phyloP scores from a whole-genome alignment of 2,113 vertebrate genomes.

The Erythrolamprus reginae region DNA sequence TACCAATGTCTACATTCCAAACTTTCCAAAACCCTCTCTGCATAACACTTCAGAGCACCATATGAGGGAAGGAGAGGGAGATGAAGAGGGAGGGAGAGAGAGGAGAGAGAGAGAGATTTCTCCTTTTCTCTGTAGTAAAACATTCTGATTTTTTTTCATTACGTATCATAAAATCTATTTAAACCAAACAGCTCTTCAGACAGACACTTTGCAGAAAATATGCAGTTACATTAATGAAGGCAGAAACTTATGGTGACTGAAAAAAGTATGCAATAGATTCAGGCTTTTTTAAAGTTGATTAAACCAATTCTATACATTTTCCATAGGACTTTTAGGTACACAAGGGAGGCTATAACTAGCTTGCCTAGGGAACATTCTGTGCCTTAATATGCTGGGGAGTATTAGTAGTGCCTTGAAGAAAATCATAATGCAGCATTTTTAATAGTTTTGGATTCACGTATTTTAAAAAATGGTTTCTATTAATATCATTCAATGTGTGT shows the following conservation, averaged over 20 bases:
- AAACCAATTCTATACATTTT: neutral
- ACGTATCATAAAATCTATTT: neutral
- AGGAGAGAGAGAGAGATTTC: neutral
- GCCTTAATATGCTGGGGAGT: neutral
- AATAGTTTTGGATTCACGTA: neutral
- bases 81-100: no score
- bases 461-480: neutral
- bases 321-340: neutral
- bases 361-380: neutral
- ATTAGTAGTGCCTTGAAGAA: neutral
- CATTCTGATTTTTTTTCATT: neutral
- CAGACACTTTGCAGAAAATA: neutral
- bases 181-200: neutral
- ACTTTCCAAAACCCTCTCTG: no score
- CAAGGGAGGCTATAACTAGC: neutral
- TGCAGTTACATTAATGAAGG: neutral
- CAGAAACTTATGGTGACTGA: neutral
- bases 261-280: neutral
- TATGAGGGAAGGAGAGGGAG: no score
- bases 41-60: no score
- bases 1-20: no score
- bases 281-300: neutral
- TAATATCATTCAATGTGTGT: neutral
- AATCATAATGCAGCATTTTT: neutral
- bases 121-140: neutral